A percentile compares a stretch with the other conserved stretches of the same genome.
These are phyloP conservation scores for Macrotrachela quadricornifera DNA, from an alignment of 1,140 invertebrate species.

Conservation along the genomic window DNA sequence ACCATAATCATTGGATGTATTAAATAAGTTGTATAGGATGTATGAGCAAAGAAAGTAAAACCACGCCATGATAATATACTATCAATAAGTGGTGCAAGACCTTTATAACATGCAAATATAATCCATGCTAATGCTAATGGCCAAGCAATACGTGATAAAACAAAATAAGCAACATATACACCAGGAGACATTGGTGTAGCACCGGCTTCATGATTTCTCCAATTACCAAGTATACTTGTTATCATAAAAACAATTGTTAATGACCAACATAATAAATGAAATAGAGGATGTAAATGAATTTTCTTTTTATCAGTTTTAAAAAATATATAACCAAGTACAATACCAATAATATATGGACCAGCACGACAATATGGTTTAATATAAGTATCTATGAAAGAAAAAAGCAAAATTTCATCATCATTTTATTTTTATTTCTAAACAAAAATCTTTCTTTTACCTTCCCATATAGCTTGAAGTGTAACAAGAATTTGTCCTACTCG, in stretches of 20 bases:
- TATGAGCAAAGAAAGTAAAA: slow-evolving; percentile 56
- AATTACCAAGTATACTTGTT: slow-evolving; percentile 1
- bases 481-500: background rate
- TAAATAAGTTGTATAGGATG: slow-evolving; percentile 71
- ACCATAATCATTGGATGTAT: slow-evolving; percentile 37
- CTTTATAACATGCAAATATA: slow-evolving; percentile 6
- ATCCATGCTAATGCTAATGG: slow-evolving; percentile 3
- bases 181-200: background rate
- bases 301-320: background rate
- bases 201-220: slow-evolving; percentile 1
- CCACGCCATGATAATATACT: slow-evolving; percentile 52
- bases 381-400: slow-evolving; percentile 46
- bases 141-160: slow-evolving; percentile 1
- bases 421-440: background rate
- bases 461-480: background rate
- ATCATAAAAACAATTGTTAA: background rate
- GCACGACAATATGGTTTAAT: slow-evolving; percentile 41
- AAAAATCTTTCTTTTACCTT: too few species aligned
- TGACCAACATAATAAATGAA: background rate
- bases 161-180: slow-evolving; percentile 7
- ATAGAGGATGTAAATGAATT: background rate
- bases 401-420: slow-evolving; percentile 5
- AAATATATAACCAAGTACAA: slow-evolving; percentile 27
- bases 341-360: slow-evolving; percentile 34
- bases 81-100: slow-evolving; percentile 39